These are phyloP conservation scores for Dascyllus trimaculatus DNA, from an alignment of 2,113 vertebrate species.

Conservation along the genomic window DNA sequence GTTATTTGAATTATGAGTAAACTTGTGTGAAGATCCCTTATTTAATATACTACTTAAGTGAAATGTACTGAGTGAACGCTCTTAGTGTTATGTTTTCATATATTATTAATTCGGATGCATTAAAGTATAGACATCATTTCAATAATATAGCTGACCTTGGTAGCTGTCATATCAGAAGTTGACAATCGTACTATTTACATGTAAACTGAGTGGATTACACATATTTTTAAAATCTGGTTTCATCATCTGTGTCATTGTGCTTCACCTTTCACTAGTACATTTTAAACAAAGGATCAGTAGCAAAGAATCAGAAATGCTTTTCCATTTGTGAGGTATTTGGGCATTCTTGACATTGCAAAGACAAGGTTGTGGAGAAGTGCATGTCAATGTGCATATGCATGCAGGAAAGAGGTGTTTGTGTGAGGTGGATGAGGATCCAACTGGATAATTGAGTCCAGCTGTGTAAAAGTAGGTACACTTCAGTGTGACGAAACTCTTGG, in stretches of 20 bases:
- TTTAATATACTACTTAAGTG: background rate
- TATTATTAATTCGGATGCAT: conserved; percentile 11
- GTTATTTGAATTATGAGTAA: background rate
- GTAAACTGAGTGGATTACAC: background rate
- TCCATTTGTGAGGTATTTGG: background rate
- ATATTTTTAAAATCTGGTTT: background rate
- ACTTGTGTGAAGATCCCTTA: background rate
- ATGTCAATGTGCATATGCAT: background rate
- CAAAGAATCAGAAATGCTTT: background rate
- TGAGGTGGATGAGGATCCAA: conserved; percentile 60
- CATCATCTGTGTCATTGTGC: background rate
- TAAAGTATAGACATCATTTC: background rate
- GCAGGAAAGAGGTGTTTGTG: conserved; percentile 1
- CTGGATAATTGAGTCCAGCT: conserved; percentile 78
- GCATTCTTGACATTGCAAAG: background rate
- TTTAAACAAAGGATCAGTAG: background rate
- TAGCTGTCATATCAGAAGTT: background rate
- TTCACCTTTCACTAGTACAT: background rate
- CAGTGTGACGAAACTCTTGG: conserved; percentile 37
- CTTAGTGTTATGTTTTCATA: background rate
- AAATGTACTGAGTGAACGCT: background rate
- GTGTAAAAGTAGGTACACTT: conserved; percentile 50
- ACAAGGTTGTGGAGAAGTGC: background rate
- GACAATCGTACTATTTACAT: background rate
- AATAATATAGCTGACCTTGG: background rate